A percentile compares a stretch with the other conserved stretches of the same genome.
These are phyloP conservation scores for Brenthis ino DNA, from an alignment of 2,888 invertebrate genomes.

Conservation along the genomic window DNA sequence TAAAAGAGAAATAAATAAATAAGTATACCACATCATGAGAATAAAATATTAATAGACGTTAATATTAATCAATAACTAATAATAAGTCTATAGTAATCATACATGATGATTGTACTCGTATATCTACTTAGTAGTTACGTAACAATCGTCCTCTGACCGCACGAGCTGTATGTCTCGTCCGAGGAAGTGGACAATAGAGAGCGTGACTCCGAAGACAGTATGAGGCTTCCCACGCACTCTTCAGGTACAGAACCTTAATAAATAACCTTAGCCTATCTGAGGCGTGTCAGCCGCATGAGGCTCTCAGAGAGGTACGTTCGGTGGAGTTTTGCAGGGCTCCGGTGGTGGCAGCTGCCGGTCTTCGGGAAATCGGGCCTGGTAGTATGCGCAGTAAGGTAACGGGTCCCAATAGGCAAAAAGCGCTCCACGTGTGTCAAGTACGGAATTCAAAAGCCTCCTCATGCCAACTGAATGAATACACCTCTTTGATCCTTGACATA, in stretches of 20 bases:
- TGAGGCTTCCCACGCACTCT: constrained; percentile 60
- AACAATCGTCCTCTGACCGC: constrained; percentile 62
- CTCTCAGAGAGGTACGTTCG: constrained; percentile 74
- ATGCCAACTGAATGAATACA: constrained; percentile 85
- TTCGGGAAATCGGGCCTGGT: constrained; percentile 88
- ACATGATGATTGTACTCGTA: constrained; percentile 52
- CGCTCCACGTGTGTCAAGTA: constrained; percentile 90
- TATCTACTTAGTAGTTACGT: constrained; percentile 81
- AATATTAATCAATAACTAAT: constrained; percentile 53
- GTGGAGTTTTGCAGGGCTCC: constrained; percentile 82
- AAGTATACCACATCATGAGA: constrained; percentile 17
- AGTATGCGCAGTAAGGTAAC: constrained; percentile 92
- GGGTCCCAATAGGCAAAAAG: constrained; percentile 93
- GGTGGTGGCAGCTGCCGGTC: constrained; percentile 72
- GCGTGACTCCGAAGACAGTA: constrained; percentile 52
- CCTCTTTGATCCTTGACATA: constrained; percentile 87
- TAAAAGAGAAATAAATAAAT: constrained; percentile 30
- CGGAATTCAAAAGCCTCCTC: constrained; percentile 84
- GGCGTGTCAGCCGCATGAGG: constrained; percentile 37
- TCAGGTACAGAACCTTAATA: constrained; percentile 79
- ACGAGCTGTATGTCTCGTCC: constrained; percentile 38
- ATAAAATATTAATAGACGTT: constrained; percentile 36
- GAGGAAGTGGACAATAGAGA: constrained; percentile 47
- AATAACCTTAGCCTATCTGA: constrained; percentile 54
- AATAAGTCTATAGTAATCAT: constrained; percentile 56